Conservation (phyloP, 1,140 invertebrate genomes). For the Ceratina japonica region DNA sequence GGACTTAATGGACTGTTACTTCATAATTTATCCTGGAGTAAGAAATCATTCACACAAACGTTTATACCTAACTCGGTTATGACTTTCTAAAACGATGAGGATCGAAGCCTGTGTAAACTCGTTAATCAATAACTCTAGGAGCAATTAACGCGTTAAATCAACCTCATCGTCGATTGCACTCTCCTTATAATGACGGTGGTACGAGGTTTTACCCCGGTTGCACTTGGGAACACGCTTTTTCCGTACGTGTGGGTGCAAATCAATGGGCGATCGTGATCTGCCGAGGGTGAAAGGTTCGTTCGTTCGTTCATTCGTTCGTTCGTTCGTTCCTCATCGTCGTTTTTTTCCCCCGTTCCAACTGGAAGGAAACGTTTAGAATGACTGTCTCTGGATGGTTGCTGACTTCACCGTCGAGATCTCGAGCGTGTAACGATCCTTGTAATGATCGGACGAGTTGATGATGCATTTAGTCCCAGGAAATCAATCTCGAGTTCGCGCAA, state of each 20-base stretch:
- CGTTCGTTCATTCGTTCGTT: no score
- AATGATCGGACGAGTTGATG: constrained; percentile 42
- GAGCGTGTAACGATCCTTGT: constrained; percentile 46
- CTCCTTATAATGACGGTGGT: background rate
- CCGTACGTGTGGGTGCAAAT: constrained; percentile 11
- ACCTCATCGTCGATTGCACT: background rate
- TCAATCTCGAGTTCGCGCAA: constrained; percentile 27
- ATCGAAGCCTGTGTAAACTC: background rate
- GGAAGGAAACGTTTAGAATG: constrained; percentile 42
- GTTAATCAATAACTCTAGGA: no score
- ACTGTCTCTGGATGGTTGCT: constrained; percentile 34
- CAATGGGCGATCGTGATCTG: constrained; percentile 23
- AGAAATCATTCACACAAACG: no score
- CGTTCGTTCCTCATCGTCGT: background rate
- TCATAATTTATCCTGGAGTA: no score
- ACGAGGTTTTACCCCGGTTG: background rate
- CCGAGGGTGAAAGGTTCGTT: constrained; percentile 21
- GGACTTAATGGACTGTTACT: no score
- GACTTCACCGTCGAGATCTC: constrained; percentile 29
- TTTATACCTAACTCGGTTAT: no score
- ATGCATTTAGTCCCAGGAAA: constrained; percentile 40
- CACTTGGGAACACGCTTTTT: background rate
- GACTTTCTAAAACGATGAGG: background rate
- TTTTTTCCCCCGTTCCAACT: background rate
- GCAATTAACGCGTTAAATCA: constrained; percentile 15